phyloP scores from a whole-genome alignment of 2,113 vertebrate genomes.

The Phalacrocorax carbo region DNA sequence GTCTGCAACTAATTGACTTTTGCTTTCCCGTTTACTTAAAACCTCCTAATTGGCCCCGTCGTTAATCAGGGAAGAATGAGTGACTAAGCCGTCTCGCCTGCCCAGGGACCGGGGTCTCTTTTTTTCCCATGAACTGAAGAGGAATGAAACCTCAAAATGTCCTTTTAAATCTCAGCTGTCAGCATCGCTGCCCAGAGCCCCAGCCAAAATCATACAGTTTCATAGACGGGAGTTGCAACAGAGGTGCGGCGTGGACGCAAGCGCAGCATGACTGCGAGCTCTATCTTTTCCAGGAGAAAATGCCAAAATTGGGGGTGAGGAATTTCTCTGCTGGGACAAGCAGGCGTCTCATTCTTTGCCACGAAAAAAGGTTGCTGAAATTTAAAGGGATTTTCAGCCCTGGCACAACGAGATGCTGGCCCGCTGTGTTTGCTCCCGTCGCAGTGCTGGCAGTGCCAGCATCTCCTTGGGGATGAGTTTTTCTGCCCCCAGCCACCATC shows the following conservation, averaged over 20 bases:
- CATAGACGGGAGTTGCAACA: neutral
- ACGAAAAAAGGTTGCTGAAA: neutral
- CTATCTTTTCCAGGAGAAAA: neutral
- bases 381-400: neutral
- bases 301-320: neutral
- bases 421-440: rapidly evolving
- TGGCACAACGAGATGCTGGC: rapidly evolving
- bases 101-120: neutral
- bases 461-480: neutral
- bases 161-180: conserved; percentile 28
- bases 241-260: neutral
- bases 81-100: conserved; percentile 13
- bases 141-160: conserved; percentile 44
- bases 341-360: neutral
- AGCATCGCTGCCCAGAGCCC: neutral
- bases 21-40: conserved; percentile 27
- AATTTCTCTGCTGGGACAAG: neutral
- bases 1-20: neutral
- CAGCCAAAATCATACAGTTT: neutral
- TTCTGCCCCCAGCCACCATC: neutral
- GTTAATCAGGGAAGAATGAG: conserved; percentile 49
- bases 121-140: conserved; percentile 52
- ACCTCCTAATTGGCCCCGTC: neutral
- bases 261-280: neutral
- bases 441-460: neutral